Evolutionary conservation across 1,140 invertebrate genomes (phyloP).

Genomic region (Diploscapter pachys): DNA sequence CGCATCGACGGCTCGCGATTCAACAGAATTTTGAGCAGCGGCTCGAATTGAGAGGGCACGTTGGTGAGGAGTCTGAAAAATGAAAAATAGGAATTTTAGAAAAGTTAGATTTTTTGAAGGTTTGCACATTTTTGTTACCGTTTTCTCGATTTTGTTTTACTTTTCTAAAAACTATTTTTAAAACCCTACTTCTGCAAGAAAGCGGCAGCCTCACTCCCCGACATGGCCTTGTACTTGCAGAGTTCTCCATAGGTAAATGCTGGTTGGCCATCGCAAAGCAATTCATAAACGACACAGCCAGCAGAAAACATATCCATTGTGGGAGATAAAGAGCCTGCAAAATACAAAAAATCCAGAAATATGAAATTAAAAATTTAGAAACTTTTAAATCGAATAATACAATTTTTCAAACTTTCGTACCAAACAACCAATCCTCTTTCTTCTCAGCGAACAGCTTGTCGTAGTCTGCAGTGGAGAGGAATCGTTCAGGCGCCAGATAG

Average conservation of each 20-base stretch:
- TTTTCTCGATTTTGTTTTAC: slow-evolving; percentile 2
- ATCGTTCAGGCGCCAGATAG: slow-evolving; percentile 91
- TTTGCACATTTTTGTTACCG: no score
- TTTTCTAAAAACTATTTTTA: background rate
- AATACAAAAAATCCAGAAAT: slow-evolving; percentile 14
- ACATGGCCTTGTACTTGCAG: slow-evolving; percentile 43
- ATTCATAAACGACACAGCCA: slow-evolving; percentile 52
- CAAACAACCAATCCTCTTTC: slow-evolving; percentile 20
- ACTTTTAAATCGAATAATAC: no score
- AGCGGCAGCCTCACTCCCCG: slow-evolving; percentile 5
- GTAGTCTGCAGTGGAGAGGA: slow-evolving; percentile 48
- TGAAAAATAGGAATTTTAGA: no score
- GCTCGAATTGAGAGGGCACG: slow-evolving; percentile 41
- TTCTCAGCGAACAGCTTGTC: slow-evolving; percentile 29
- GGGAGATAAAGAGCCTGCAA: slow-evolving; percentile 43
- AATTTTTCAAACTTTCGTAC: background rate
- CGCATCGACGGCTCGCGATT: slow-evolving; percentile 40
- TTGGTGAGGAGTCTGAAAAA: slow-evolving; percentile 28
- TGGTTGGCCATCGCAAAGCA: slow-evolving; percentile 50
- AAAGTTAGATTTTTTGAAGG: no score
- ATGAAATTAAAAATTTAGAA: slow-evolving; percentile 16
- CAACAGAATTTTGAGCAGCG: slow-evolving; percentile 36
- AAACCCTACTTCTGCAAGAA: background rate
- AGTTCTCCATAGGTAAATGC: slow-evolving; percentile 52
- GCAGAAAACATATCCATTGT: slow-evolving; percentile 57